Evolutionary conservation across 2,888 invertebrate genomes (phyloP), one percentile per base, ranked within the genome.

Genomic region (Cephus pulcher): DNA sequence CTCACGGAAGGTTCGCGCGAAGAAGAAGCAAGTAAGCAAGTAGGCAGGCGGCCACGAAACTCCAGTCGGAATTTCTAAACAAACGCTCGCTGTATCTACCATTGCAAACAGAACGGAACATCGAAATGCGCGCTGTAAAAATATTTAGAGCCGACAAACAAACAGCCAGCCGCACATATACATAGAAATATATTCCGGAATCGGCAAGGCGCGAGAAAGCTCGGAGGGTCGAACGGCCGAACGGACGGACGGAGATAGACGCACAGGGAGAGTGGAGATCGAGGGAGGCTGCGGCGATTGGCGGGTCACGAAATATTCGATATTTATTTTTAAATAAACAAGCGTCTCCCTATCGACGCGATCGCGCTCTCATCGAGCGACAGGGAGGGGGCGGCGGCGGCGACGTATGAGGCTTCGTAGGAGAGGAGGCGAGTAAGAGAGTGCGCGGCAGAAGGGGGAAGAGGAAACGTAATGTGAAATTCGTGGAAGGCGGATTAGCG

Each of bases 311-410:
- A 83, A 82, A 78, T 80, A 81, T 81, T 73, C 81, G 82, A 84
- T 88, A 88, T 88, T 89, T 88, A 87, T 89, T 89, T 89, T 89
- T 86, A 85, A 88, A 87, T 87, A 89, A 89, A 90, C 89, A 87
- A 87, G 86, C 87, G 87, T 40, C 40, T 40, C 86, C 88, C 88
- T 87, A 86, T 88, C 86, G 88, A 86, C 86, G 87, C 86, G 87
- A 88, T 88, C 88, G 88, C 83, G 85, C 84, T n/a, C n/a, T 37
- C 37, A 12, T 37, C 12, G 84, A 80, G 82, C 80, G 79, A 79
- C 82, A 79, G 79, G 80, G 77, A 81, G 71, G 35, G 0, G 9
- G 34, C 11, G 35, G 35, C 3, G 71, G 35, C 1, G 11, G 34
- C 11, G 78, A 12, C 77, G 80, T 78, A 79, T 78, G 79, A 77